Evolutionary conservation across 2,113 vertebrate species (phyloP), one percentile per base, ranked within the genome.

Genomic region (Eupsittula cactorum): DNA sequence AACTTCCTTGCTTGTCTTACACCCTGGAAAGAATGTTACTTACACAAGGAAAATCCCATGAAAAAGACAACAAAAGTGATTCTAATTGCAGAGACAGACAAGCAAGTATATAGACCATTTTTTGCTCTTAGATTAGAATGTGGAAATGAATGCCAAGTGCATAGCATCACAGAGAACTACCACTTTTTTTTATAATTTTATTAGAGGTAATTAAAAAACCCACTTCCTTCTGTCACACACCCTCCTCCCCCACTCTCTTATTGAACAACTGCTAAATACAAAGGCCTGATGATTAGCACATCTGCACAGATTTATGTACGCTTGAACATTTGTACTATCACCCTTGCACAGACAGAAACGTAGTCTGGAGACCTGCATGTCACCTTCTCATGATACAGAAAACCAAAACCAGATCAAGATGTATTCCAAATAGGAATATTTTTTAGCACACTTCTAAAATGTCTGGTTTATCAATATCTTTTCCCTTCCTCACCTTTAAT

Each of bases 1-100:
- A 84, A 79, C 11, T 31, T 79, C 77, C 79, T 31, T 41, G 50
- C 47, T 60, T 37, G 35, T 65, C 88, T 65, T 49, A 79, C 35
- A 91, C 77, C 57, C 74, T 68, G 35, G 37, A 77, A 86, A 82
- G 75, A 79, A 53, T 35, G 49, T 86, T 93, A 57, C 19, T 92
- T 92, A 93, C 86, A 42, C 74, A n/a, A 71, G 86, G 86, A 93
- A 96, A 96, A 82, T 68, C 86, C 95, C 88, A 46, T 1, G 65
- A 25, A 86, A 68, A 64, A 41, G 52, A 90, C 44, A 69, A 41
- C 17, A 83, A 55, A 85, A 69, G 23, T 7, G 39, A 80, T 69
- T 83, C 76, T 83, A 47, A 76, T 46, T 81, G 37, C 57, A 1
- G 4, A 52, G 33, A 80, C 28, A 81, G 41, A 47, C 57, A 78